Percentiles rank a stretch among this genome's conserved stretches.
Conservation (phyloP, 2,113 vertebrate genomes). For the Cyprinus carpio region DNA sequence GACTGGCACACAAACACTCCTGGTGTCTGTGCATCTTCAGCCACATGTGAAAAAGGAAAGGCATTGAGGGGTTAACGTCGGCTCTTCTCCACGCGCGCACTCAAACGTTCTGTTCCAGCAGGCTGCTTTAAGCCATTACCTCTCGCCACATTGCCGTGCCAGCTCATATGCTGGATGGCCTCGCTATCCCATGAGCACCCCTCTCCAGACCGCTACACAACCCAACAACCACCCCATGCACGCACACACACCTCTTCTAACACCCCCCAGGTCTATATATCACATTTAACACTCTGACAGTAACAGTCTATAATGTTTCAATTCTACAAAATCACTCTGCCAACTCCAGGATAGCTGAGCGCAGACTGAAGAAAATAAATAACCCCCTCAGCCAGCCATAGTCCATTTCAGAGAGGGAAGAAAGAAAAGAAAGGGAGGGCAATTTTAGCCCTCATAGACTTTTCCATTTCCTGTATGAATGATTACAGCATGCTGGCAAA, state of each 20-base stretch:
- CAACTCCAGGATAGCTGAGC: slow-evolving; percentile 93
- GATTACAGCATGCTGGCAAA: slow-evolving; percentile 41
- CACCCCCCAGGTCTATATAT: slow-evolving; percentile 94
- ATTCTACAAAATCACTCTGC: slow-evolving; percentile 99
- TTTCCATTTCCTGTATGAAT: slow-evolving; percentile 45
- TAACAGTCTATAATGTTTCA: slow-evolving; percentile 99
- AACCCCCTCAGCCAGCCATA: slow-evolving; percentile 85
- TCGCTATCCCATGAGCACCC: slow-evolving; percentile 63
- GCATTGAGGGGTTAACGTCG: slow-evolving; percentile 22
- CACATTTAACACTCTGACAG: slow-evolving; percentile 99
- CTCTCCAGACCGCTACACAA: slow-evolving; percentile 41
- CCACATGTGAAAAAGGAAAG: slow-evolving; percentile 38
- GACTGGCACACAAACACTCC: slow-evolving; percentile 44
- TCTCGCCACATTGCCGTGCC: slow-evolving; percentile 92
- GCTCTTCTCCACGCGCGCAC: neutral
- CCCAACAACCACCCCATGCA: slow-evolving; percentile 48
- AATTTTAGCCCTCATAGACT: slow-evolving; percentile 18
- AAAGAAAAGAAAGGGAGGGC: slow-evolving; percentile 51
- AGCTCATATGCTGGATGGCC: slow-evolving; percentile 92
- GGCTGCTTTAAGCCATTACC: slow-evolving; percentile 93
- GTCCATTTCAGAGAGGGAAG: slow-evolving; percentile 73
- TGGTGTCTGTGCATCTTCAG: slow-evolving; percentile 39
- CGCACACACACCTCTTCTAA: slow-evolving; percentile 58
- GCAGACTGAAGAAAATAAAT: slow-evolving; percentile 98
- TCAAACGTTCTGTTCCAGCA: slow-evolving; percentile 77